A percentile compares a stretch with the other conserved stretches of the same genome.
These are phyloP conservation scores for Suricata suricatta DNA, from an alignment of 2,113 vertebrate species.

Conservation along the genomic window DNA sequence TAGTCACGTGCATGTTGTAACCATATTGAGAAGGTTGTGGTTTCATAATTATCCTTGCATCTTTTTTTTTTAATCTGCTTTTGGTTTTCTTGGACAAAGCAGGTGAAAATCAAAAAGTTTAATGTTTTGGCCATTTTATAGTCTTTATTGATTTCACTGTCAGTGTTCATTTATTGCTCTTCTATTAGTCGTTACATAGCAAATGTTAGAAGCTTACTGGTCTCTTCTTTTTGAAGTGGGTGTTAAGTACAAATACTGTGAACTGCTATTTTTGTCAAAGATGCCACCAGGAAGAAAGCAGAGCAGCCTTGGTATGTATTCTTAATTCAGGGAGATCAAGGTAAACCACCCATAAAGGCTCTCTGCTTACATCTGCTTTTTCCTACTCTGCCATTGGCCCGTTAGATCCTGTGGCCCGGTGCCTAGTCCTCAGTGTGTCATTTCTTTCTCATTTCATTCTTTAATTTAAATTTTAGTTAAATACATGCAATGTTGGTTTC, in stretches of 20 bases:
- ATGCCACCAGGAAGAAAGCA: not conserved
- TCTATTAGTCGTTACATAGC: not conserved
- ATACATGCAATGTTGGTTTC: too few species aligned
- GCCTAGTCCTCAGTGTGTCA: not conserved
- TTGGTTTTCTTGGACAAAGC: not conserved
- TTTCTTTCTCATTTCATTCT: not conserved
- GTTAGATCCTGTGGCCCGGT: not conserved
- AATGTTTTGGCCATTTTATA: not conserved
- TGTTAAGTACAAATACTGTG: not conserved
- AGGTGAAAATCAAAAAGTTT: constrained; percentile 15
- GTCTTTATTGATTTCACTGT: not conserved
- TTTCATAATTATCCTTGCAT: not conserved
- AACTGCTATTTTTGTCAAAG: not conserved
- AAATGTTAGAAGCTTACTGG: not conserved
- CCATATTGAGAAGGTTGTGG: not conserved
- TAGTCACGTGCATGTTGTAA: not conserved
- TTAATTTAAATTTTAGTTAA: too few species aligned
- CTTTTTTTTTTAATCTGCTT: not conserved
- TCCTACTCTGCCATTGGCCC: not conserved
- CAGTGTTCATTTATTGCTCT: not conserved
- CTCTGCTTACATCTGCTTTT: not conserved
- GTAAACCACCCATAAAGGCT: not conserved
- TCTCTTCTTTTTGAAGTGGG: not conserved
- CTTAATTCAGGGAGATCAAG: not conserved
- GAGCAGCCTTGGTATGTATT: not conserved